Conservation (phyloP, 2,888 invertebrate genomes). For the Lasioglossum vierecki region DNA sequence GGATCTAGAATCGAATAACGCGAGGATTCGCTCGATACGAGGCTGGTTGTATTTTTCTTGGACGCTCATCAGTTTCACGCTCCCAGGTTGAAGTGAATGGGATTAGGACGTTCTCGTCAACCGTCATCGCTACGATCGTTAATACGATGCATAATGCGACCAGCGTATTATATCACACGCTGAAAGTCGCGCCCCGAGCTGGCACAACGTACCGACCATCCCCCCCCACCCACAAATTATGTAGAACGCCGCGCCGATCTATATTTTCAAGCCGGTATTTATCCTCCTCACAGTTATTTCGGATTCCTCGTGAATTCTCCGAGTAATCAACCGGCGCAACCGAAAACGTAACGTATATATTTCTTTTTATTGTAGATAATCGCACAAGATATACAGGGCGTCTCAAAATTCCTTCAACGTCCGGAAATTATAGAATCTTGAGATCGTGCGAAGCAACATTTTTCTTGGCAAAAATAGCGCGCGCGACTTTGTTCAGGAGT, state of each 20-base stretch:
- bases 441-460: too few relatives aligned
- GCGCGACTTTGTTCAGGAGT: too few relatives aligned
- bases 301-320: not conserved
- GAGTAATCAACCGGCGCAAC: not conserved
- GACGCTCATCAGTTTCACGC: slow-evolving; percentile 5
- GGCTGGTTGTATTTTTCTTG: too few relatives aligned
- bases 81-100: slow-evolving; percentile 25
- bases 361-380: too few relatives aligned
- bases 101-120: slow-evolving; percentile 29
- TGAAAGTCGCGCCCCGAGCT: slow-evolving; percentile 11
- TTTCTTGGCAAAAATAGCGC: too few relatives aligned
- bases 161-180: slow-evolving; percentile 14
- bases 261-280: slow-evolving; percentile 45
- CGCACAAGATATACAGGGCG: too few relatives aligned
- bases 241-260: slow-evolving; percentile 42
- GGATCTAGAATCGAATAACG: too few relatives aligned
- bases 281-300: slow-evolving; percentile 45
- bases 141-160: slow-evolving; percentile 5
- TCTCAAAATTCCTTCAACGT: too few relatives aligned
- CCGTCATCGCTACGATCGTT: slow-evolving; percentile 30
- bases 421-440: too few relatives aligned
- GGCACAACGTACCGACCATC: not conserved
- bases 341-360: too few relatives aligned
- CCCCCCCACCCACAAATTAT: slow-evolving; percentile 45
- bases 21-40: too few relatives aligned